These are phyloP conservation scores for Gyrodactylus bullatarudis DNA, from an alignment of 1,140 invertebrate species.

Conservation along the genomic window DNA sequence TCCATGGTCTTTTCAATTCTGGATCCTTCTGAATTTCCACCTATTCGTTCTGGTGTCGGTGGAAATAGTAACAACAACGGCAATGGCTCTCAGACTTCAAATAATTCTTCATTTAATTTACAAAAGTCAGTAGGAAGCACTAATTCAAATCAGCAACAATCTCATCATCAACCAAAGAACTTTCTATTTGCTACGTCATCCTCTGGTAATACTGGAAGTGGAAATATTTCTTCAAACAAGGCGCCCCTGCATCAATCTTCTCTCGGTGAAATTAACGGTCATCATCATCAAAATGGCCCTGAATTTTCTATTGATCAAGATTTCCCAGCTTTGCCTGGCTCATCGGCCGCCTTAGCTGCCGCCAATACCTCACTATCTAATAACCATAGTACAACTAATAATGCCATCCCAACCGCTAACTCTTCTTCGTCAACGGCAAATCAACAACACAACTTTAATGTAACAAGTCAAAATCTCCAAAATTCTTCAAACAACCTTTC, in stretches of 20 bases:
- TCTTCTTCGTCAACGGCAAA: background rate
- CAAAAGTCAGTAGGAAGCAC: too few relatives aligned
- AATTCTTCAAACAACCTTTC: background rate
- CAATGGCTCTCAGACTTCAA: background rate
- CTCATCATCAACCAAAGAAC: background rate
- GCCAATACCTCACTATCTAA: background rate
- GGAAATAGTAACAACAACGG: background rate
- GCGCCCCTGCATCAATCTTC: background rate
- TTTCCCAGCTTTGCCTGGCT: background rate
- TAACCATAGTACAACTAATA: too few relatives aligned
- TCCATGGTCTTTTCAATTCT: background rate
- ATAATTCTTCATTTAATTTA: too few relatives aligned
- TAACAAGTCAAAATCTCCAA: background rate
- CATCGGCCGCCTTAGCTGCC: background rate
- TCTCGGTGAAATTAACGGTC: too few relatives aligned
- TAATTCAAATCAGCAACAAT: too few relatives aligned
- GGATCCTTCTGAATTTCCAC: background rate
- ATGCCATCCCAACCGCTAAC: too few relatives aligned
- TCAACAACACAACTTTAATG: background rate
- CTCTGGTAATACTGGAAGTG: too few relatives aligned
- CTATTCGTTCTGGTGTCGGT: background rate
- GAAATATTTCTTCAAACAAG: background rate
- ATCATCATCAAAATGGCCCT: background rate
- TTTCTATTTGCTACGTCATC: background rate
- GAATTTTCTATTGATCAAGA: background rate